Conservation (phyloP, 2,888 invertebrate species). For the Mechanitis mazaeus region DNA sequence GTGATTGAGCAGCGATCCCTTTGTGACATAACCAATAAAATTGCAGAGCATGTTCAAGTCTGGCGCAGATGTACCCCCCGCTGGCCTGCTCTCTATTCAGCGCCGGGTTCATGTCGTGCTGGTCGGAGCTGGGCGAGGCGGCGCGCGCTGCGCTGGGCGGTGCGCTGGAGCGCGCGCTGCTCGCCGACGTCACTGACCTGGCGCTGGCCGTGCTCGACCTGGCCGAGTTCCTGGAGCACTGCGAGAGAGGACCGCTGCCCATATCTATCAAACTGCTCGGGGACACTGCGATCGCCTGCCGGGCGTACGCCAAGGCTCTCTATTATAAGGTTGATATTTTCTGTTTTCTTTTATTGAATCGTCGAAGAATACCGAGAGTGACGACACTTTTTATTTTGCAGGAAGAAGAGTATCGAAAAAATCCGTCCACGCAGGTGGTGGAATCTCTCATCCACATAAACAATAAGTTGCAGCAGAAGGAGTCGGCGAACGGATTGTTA, state of each 20-base stretch:
- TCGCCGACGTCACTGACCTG: slow-evolving; percentile 94
- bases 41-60: slow-evolving; percentile 88
- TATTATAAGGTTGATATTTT: slow-evolving; percentile 69
- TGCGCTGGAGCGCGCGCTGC: slow-evolving; percentile 90
- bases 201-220: slow-evolving; percentile 96
- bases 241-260: slow-evolving; percentile 96
- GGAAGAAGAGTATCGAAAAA: slow-evolving; percentile 92
- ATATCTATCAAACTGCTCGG: slow-evolving; percentile 91
- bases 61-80: slow-evolving; percentile 95
- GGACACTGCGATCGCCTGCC: slow-evolving; percentile 94
- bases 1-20: too few relatives aligned
- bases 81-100: slow-evolving; percentile 96
- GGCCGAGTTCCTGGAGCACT: slow-evolving; percentile 99
- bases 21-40: background rate
- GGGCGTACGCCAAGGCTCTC: slow-evolving; percentile 82
- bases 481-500: slow-evolving; percentile 95
- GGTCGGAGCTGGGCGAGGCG: slow-evolving; percentile 93
- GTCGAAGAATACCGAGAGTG: slow-evolving; percentile 1
- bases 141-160: slow-evolving; percentile 90
- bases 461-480: slow-evolving; percentile 98
- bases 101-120: slow-evolving; percentile 98
- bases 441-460: slow-evolving; percentile 97
- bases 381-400: slow-evolving; percentile 34
- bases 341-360: slow-evolving; percentile 28
- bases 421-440: slow-evolving; percentile 84